These are phyloP conservation scores for Sphecodes monilicornis DNA, from an alignment of 2,888 invertebrate genomes.

Conservation along the genomic window DNA sequence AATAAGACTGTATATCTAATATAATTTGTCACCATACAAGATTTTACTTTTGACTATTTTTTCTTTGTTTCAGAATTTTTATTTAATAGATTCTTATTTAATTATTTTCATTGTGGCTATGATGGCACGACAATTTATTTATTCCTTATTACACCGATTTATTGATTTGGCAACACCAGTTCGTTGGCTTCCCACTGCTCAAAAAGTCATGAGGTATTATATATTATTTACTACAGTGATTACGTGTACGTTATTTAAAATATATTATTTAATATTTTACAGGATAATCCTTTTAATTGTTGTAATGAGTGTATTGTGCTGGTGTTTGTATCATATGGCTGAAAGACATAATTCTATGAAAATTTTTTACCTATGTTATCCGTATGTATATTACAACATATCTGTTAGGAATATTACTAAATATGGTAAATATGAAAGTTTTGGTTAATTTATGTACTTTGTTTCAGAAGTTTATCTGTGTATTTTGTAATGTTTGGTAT, in stretches of 20 bases:
- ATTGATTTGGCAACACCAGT: conserved; percentile 85
- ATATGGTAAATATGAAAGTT: neutral
- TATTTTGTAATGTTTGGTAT: conserved; percentile 94
- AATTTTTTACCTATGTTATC: conserved; percentile 94
- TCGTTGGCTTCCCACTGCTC: conserved; percentile 78
- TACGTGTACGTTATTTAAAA: conserved; percentile 13
- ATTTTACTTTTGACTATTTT: conserved; percentile 22
- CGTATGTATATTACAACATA: conserved; percentile 89
- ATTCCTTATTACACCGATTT: conserved; percentile 86
- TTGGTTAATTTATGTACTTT: conserved; percentile 40
- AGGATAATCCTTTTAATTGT: conserved; percentile 88
- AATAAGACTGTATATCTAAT: too few species aligned
- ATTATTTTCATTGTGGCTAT: conserved; percentile 93
- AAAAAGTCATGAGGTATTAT: conserved; percentile 83
- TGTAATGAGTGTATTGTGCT: conserved; percentile 87
- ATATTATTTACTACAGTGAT: conserved; percentile 86
- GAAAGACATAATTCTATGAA: conserved; percentile 91
- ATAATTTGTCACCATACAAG: neutral
- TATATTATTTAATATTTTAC: conserved; percentile 77
- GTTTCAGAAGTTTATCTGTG: conserved; percentile 88
- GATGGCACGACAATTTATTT: conserved; percentile 92
- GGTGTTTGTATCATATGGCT: conserved; percentile 90
- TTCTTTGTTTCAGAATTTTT: conserved; percentile 92
- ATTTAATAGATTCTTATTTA: conserved; percentile 95
- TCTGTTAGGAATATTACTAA: neutral